Evolutionary conservation across 2,797 vertebrate genomes (phyloP).

Genomic region (Coracias cyanogaster): DNA sequence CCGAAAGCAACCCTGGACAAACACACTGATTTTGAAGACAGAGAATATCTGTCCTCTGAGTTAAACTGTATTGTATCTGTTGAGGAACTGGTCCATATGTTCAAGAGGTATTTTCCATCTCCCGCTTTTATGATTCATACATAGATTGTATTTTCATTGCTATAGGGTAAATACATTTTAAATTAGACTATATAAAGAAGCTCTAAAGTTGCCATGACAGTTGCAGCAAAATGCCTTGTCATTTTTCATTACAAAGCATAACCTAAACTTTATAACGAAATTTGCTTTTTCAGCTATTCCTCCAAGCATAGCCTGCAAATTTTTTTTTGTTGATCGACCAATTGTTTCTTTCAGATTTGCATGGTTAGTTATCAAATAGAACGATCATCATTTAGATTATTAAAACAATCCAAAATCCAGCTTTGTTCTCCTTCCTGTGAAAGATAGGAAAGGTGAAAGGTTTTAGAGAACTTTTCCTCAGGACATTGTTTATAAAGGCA

Average conservation of each 20-base stretch:
- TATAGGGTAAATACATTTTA: slow-evolving; percentile 44
- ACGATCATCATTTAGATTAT: slow-evolving; percentile 32
- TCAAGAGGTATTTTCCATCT: slow-evolving; percentile 28
- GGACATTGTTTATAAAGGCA: neutral
- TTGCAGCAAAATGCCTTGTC: slow-evolving; percentile 28
- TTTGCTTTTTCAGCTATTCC: slow-evolving; percentile 18
- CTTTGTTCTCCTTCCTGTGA: neutral
- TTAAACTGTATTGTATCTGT: neutral
- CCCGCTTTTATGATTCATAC: slow-evolving; percentile 19
- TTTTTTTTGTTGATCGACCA: slow-evolving; percentile 36
- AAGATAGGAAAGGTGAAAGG: neutral
- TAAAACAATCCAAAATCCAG: slow-evolving; percentile 23
- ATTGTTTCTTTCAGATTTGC: slow-evolving; percentile 29
- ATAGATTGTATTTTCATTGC: slow-evolving; percentile 15
- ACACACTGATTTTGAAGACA: neutral
- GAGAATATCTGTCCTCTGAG: neutral
- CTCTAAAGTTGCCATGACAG: slow-evolving; percentile 40
- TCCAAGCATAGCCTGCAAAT: slow-evolving; percentile 4
- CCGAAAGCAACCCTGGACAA: neutral
- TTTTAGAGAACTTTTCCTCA: neutral
- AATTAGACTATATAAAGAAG: slow-evolving; percentile 27
- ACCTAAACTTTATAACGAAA: slow-evolving; percentile 53
- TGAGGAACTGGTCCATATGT: slow-evolving; percentile 1
- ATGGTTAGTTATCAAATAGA: slow-evolving; percentile 29
- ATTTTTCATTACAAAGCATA: slow-evolving; percentile 38